phyloP scores from a whole-genome alignment of 1,140 invertebrate genomes.

The Lysiphlebus fabarum region DNA sequence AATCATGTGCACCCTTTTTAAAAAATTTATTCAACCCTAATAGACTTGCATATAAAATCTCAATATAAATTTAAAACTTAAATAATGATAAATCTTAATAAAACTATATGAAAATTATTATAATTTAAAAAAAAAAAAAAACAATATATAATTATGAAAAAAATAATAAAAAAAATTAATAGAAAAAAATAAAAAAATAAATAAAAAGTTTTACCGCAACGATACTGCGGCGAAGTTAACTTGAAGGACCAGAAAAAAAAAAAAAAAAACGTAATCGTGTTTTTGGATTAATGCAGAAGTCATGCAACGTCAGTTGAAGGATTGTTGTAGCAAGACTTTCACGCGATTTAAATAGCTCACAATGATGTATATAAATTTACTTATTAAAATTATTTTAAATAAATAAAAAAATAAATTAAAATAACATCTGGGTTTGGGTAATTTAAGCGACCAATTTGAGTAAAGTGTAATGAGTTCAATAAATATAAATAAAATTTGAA shows the following conservation, averaged over 20 bases:
- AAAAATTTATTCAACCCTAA: not conserved
- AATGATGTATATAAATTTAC: not conserved
- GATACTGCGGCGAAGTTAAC: conserved; percentile 12
- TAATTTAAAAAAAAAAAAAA: not conserved
- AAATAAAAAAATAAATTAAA: no score
- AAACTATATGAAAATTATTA: no score
- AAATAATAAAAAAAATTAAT: not conserved
- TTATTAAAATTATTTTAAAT: no score
- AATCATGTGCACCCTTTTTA: not conserved
- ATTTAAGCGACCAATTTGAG: no score
- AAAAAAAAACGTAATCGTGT: conserved; percentile 9
- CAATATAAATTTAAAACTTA: not conserved
- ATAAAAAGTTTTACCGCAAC: conserved; percentile 21
- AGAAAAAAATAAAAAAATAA: not conserved
- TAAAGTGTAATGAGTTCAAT: not conserved
- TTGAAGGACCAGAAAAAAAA: conserved; percentile 5
- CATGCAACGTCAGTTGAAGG: conserved; percentile 18
- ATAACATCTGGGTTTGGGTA: no score
- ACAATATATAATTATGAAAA: not conserved
- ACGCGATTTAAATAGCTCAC: conserved; percentile 12
- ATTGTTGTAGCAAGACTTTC: conserved; percentile 14
- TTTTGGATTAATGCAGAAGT: conserved; percentile 18
- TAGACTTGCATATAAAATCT: not conserved
- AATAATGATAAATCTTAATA: not conserved
- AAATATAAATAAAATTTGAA: no score